phyloP scores from a whole-genome alignment of 1,140 invertebrate genomes.

The Episyrphus balteatus region DNA sequence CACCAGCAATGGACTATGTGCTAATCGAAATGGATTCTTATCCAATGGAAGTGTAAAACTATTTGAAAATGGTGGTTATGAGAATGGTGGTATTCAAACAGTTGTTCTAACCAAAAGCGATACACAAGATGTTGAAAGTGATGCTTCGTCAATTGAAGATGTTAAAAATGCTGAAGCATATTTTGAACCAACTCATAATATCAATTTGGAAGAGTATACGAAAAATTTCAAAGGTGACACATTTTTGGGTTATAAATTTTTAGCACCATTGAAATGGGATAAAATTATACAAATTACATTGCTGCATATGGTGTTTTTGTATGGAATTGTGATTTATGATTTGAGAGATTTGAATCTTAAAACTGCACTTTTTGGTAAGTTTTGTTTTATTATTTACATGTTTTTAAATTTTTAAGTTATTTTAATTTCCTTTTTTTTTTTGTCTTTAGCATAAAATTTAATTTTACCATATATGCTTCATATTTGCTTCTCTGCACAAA shows the following conservation, averaged over 20 bases:
- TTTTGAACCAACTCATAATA: slow-evolving; percentile 10
- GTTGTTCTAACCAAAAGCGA: too few relatives aligned
- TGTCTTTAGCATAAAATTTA: too few relatives aligned
- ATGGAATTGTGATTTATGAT: slow-evolving; percentile 20
- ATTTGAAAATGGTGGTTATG: neutral
- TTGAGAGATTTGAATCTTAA: slow-evolving; percentile 9
- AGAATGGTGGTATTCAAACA: neutral
- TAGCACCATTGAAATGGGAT: slow-evolving; percentile 36
- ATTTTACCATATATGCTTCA: too few relatives aligned
- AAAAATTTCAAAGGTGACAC: slow-evolving; percentile 23
- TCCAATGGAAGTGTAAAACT: neutral
- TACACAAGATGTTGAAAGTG: neutral
- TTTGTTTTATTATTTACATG: too few relatives aligned
- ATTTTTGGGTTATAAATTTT: slow-evolving; percentile 22
- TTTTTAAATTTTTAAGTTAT: too few relatives aligned
- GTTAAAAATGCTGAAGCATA: neutral
- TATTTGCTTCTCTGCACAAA: too few relatives aligned
- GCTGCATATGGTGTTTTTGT: slow-evolving; percentile 20
- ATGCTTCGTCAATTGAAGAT: neutral
- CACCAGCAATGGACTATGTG: too few relatives aligned
- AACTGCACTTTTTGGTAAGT: slow-evolving; percentile 32
- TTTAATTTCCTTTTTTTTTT: too few relatives aligned
- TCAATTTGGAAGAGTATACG: slow-evolving; percentile 26
- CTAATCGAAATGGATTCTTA: too few relatives aligned
- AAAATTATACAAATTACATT: slow-evolving; percentile 35